Base-by-base conservation (phyloP, 2,888 invertebrate species). In the Petrolisthes cinctipes region DNA sequence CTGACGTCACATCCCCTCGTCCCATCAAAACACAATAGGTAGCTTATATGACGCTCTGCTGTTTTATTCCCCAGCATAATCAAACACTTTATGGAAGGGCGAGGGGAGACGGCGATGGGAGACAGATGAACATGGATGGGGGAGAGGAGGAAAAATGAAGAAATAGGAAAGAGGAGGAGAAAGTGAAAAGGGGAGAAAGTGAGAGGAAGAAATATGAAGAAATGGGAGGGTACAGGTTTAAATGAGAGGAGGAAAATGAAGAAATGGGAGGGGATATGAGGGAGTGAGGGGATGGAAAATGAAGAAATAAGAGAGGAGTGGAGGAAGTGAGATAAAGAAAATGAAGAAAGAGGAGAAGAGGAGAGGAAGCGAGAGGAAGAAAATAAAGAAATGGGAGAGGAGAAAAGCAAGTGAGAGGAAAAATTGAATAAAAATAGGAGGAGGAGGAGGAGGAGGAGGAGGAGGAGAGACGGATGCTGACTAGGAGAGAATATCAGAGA, bases 181-280 rank as follows among this genome's bases (percentile, higher is more conserved):
- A 51, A 68, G 82, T 66, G 82, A 82, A 68, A 82, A 68, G 68
- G 68, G 68, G 73, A 83, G 23, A 83, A 71, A 53, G 20, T n/a
- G 53, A 53, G 71, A 83, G 71, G 17, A 53, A 14, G 66, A 61
- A 68, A 82, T 6, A 20, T 14, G 17, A 17, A 61, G 61, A 17
- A 61, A 14, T 9, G 73, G 6, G 23, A 6, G 73, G 17, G 73
- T 11, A 6, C 6, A n/a, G n/a, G 73, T 11, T 7, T 11, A n/a
- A 73, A 56, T 11, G 73, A 73, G 73, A 73, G 73, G 5, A n/a
- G n/a, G 73, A 73, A n/a, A 73, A n/a, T 6, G 73, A 73, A n/a
- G n/a, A n/a, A 73, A 9, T 20, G 73, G n/a, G 14, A 73, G 73
- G 7, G 73, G 23, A 7, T 14, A 56, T 14, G 80, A 56, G 56